Evolutionary conservation across 1,140 invertebrate species (phyloP).

Genomic region (Lepidotrigona ventralis): DNA sequence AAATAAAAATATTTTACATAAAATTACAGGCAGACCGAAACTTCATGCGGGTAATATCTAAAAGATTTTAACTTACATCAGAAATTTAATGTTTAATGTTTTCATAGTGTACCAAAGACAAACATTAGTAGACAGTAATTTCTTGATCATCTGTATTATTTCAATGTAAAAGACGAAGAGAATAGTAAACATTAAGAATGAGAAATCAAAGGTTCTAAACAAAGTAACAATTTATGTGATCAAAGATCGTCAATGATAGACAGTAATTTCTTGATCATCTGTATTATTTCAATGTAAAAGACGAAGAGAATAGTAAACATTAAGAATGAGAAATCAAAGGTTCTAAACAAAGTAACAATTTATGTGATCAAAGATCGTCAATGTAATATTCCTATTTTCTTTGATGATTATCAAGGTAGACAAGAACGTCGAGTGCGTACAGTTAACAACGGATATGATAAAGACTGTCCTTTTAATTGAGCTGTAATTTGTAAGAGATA

Average conservation of each 20-base stretch:
- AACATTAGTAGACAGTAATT: background rate
- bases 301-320: background rate
- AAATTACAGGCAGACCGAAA: no score
- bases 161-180: no score
- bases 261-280: no score
- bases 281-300: background rate
- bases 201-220: no score
- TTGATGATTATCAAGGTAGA: conserved; percentile 35
- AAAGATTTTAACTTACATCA: background rate
- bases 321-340: background rate
- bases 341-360: background rate
- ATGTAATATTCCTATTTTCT: conserved; percentile 29
- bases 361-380: background rate
- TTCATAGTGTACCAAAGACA: background rate
- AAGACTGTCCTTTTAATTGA: conserved; percentile 67
- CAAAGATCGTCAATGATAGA: conserved; percentile 12
- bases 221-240: background rate
- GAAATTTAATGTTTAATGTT: background rate
- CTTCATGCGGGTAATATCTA: background rate
- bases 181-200: background rate
- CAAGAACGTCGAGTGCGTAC: conserved; percentile 68
- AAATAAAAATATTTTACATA: background rate
- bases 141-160: background rate
- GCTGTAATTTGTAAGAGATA: conserved; percentile 73
- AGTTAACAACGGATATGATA: conserved; percentile 71